Evolutionary conservation across 2,888 invertebrate species (phyloP).

Genomic region (Crocallis elinguaria): DNA sequence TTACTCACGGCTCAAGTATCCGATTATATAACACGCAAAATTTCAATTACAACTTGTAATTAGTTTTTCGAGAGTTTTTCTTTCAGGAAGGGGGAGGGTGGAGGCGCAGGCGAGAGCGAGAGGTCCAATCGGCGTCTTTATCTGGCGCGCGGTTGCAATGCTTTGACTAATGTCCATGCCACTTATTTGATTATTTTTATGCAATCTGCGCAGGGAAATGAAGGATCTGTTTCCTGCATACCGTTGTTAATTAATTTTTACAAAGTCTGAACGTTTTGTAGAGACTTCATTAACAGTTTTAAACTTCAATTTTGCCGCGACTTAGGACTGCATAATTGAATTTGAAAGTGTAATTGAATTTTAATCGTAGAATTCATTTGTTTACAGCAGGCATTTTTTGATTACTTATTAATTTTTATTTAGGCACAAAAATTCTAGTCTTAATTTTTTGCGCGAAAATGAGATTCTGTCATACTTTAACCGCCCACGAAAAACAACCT

Average conservation of each 20-base stretch:
- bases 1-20: constrained; percentile 85
- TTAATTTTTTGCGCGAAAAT: no score
- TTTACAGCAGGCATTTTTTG: neutral
- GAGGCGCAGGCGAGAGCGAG: constrained; percentile 63
- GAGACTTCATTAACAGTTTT: constrained; percentile 15
- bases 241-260: constrained; percentile 77
- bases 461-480: no score
- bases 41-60: constrained; percentile 86
- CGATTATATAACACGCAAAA: constrained; percentile 86
- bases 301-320: constrained; percentile 12
- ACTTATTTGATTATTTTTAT: constrained; percentile 84
- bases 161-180: constrained; percentile 80
- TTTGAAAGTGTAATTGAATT: constrained; percentile 14
- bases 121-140: constrained; percentile 47
- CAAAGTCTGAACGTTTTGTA: constrained; percentile 51
- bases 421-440: neutral
- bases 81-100: constrained; percentile 80
- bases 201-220: constrained; percentile 80
- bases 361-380: neutral
- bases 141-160: constrained; percentile 62
- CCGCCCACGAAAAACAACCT: no score
- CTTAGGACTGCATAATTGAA: constrained; percentile 10
- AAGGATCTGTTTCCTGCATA: constrained; percentile 75
- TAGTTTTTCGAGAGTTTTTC: constrained; percentile 86
- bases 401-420: neutral